phyloP scores from a whole-genome alignment of 2,888 invertebrate genomes.

The Zelleria hepariella region DNA sequence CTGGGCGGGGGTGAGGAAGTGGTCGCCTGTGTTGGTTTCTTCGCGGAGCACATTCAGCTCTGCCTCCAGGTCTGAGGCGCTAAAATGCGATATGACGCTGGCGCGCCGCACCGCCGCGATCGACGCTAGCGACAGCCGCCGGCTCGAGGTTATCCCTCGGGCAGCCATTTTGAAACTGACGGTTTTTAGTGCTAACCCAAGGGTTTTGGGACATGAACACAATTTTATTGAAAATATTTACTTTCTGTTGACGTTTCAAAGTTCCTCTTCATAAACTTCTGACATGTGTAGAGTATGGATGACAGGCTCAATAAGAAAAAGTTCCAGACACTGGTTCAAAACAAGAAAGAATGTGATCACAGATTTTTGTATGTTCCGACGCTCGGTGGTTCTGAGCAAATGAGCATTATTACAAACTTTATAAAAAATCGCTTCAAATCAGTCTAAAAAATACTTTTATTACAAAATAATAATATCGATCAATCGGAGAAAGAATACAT shows the following conservation, averaged over 20 bases:
- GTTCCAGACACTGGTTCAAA: too few relatives aligned
- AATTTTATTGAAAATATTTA: too few relatives aligned
- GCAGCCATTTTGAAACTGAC: not conserved
- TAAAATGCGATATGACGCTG: not conserved
- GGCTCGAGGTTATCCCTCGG: not conserved
- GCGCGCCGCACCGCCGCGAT: not conserved
- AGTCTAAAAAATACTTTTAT: constrained; percentile 41
- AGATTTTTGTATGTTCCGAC: too few relatives aligned
- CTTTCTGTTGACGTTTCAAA: too few relatives aligned
- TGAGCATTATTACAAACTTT: not conserved
- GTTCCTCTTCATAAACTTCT: too few relatives aligned
- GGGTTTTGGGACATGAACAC: too few relatives aligned
- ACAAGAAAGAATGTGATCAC: too few relatives aligned
- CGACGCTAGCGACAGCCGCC: not conserved
- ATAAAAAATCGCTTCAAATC: constrained; percentile 15
- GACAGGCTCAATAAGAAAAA: too few relatives aligned
- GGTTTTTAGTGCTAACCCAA: too few relatives aligned
- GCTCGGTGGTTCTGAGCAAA: too few relatives aligned
- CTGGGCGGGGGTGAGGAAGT: constrained; percentile 53
- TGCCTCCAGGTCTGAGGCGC: not conserved
- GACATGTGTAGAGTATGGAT: too few relatives aligned
- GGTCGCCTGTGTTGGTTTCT: constrained; percentile 53
- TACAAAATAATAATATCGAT: constrained; percentile 33
- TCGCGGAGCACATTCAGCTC: constrained; percentile 35
- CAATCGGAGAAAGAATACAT: too few relatives aligned